These are phyloP conservation scores for Alouatta palliata DNA, from an alignment of 2,113 vertebrate genomes.

Conservation along the genomic window DNA sequence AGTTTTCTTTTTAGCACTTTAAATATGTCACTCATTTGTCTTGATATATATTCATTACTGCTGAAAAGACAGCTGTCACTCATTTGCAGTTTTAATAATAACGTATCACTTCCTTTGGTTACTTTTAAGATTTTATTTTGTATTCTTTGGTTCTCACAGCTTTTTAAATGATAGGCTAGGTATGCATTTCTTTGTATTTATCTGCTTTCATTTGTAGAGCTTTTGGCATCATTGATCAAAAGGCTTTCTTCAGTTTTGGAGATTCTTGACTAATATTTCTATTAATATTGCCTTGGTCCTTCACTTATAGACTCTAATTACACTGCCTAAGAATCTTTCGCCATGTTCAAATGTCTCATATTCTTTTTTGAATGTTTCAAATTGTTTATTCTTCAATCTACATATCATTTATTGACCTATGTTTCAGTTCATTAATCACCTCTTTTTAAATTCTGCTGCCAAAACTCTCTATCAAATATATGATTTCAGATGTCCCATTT, in stretches of 20 bases:
- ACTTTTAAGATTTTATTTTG: background rate
- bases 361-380: conserved; percentile 8
- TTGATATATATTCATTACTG: background rate
- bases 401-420: background rate
- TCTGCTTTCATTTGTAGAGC: background rate
- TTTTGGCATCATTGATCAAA: background rate
- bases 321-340: background rate
- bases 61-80: background rate
- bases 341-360: background rate
- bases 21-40: background rate
- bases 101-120: background rate
- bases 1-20: conserved; percentile 14
- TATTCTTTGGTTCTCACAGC: background rate
- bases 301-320: background rate
- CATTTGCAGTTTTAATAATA: background rate
- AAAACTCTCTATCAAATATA: background rate
- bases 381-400: background rate
- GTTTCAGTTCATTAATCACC: background rate
- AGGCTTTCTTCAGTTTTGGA: background rate
- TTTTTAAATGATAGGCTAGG: background rate
- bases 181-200: background rate
- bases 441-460: conserved; percentile 14
- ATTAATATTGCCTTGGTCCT: background rate
- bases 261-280: background rate
- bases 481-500: background rate